A percentile compares a stretch with the other conserved stretches of the same genome.
Conservation (phyloP, 2,113 vertebrate species). For the Zootoca vivipara region DNA sequence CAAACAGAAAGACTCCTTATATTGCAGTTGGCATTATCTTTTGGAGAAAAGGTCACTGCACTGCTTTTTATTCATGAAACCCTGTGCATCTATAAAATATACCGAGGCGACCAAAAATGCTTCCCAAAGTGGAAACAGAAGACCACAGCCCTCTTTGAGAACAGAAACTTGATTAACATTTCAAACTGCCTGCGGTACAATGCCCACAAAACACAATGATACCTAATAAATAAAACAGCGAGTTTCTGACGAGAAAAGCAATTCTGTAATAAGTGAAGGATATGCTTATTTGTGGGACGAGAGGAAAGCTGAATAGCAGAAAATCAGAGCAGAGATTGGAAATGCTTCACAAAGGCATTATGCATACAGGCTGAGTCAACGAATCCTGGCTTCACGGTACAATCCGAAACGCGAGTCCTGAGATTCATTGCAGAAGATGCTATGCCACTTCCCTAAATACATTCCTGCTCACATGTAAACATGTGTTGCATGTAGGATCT, state of each 20-base stretch:
- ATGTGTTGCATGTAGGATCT: background rate
- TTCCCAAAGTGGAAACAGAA: conserved; percentile 27
- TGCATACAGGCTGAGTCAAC: background rate
- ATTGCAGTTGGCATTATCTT: background rate
- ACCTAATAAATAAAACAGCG: conserved; percentile 59
- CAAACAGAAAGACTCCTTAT: too few relatives aligned
- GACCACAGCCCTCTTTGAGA: conserved; percentile 44
- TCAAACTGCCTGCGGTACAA: conserved; percentile 31
- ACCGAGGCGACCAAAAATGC: too few relatives aligned
- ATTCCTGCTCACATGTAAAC: background rate
- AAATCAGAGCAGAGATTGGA: background rate
- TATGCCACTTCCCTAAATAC: background rate
- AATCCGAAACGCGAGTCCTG: background rate
- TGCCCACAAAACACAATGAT: conserved; percentile 52
- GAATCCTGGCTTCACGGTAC: background rate
- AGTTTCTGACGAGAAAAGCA: conserved; percentile 41
- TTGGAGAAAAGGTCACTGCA: too few relatives aligned
- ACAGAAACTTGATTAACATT: conserved; percentile 52
- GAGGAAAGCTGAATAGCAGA: background rate
- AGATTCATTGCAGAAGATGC: background rate
- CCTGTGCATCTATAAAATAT: background rate
- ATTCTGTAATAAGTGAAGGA: conserved; percentile 48
- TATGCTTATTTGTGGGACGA: conserved; percentile 28
- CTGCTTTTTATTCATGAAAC: background rate
- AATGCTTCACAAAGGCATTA: background rate